Base-by-base conservation (phyloP, 1,140 invertebrate species). In the Limonius californicus region DNA sequence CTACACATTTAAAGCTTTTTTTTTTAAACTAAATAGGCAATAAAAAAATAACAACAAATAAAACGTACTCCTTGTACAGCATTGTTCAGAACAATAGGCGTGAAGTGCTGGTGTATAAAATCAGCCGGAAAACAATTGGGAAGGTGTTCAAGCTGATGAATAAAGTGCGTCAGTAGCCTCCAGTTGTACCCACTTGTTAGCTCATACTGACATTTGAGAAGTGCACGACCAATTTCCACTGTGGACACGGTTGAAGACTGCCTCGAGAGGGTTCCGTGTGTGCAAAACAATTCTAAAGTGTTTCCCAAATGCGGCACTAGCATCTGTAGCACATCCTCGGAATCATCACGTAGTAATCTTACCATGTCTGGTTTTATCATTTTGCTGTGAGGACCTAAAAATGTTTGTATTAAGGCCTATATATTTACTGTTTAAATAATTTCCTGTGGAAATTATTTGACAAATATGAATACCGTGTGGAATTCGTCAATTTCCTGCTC, bases 41-140 rank as follows among this genome's bases (percentile, higher is more conserved):
- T 27, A 39, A 50, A 61, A 12, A 61, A 59, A 54, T 59, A 57
- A 53, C 64, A 11, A 35, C 39, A 32, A 18, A 68, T 6, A 39
- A 7, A 27, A 81, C 80, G 82, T 79, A 89, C 88, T 64, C 85
- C 81, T 60, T 81, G 79, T 64, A 84, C 76, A 50, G 89, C 79
- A 75, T 85, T 83, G 56, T 79, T 78, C 39, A 85, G 81, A 35
- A 87, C 72, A 42, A 86, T 70, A 64, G 88, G 87, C 62, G 89
- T 82, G 73, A 89, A 86, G 71, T 85, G 83, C 16, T 80, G 81
- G 74, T 87, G 85, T 71, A 90, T 84, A 70, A 83, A 82, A 71
- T 88, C 85, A 65, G 81, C 81, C 19, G 83, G 80, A 72, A 89
- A 82, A 70, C 83, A 84, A 63, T 80, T 81, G n/a, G 85, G 84